Conservation (phyloP, 2,797 vertebrate genomes). For the Sitta carolinensis region DNA sequence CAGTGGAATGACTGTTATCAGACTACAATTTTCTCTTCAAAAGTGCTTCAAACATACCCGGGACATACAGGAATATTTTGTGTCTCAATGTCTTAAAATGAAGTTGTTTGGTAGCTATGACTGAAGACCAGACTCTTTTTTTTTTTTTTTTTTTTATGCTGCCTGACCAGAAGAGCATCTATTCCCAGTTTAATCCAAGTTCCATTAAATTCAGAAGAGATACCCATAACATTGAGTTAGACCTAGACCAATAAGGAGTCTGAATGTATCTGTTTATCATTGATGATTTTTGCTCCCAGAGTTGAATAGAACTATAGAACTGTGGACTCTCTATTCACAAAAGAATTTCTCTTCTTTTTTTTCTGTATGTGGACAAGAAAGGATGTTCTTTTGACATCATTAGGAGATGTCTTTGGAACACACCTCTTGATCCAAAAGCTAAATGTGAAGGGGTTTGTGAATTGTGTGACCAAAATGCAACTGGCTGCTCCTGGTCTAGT, state of each 20-base stretch:
- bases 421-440: background rate
- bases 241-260: background rate
- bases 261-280: background rate
- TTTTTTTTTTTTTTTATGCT: background rate
- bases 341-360: background rate
- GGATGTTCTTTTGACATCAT: background rate
- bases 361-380: background rate
- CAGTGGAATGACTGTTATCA: slow-evolving; percentile 2
- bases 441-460: background rate
- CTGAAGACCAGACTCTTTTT: background rate
- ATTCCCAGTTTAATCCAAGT: background rate
- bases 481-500: background rate
- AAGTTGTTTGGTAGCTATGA: background rate
- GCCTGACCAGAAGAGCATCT: background rate
- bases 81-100: background rate
- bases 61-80: background rate
- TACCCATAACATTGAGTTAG: background rate
- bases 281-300: background rate
- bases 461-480: background rate
- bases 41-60: background rate
- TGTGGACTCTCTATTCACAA: background rate
- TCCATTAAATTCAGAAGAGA: background rate
- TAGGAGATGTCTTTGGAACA: background rate
- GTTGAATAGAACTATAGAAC: background rate
- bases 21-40: slow-evolving; percentile 6